phyloP scores from a whole-genome alignment of 2,888 invertebrate genomes.

The Ormyrus pomaceus region DNA sequence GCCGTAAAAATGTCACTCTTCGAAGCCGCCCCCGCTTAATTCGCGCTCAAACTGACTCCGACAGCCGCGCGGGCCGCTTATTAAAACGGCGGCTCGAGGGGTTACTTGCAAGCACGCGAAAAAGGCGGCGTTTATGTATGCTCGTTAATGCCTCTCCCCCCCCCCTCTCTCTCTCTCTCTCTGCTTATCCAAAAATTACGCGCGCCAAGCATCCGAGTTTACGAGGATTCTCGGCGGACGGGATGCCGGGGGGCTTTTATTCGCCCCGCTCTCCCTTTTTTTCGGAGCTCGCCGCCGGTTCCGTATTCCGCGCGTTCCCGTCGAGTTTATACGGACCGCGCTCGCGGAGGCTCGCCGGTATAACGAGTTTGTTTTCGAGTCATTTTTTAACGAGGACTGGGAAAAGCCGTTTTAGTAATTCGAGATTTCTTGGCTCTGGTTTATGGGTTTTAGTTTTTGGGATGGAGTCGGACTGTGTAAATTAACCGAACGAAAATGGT shows the following conservation, averaged over 20 bases:
- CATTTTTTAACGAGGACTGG: not conserved
- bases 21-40: not conserved
- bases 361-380: conserved; percentile 6
- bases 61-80: conserved; percentile 34
- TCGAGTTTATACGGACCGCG: too few species aligned
- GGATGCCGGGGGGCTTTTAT: conserved; percentile 14
- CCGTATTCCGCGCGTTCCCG: too few species aligned
- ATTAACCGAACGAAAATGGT: too few species aligned
- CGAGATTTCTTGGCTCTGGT: too few species aligned
- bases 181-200: conserved; percentile 52
- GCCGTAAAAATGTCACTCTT: conserved; percentile 16
- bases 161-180: conserved; percentile 2
- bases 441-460: too few species aligned
- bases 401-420: too few species aligned
- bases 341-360: not conserved
- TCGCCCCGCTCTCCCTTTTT: conserved; percentile 10
- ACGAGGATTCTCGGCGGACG: conserved; percentile 35
- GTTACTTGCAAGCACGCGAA: not conserved
- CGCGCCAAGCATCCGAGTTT: conserved; percentile 26
- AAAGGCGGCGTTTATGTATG: not conserved
- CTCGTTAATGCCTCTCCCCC: conserved; percentile 9
- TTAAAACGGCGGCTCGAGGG: conserved; percentile 39
- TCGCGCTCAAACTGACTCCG: conserved; percentile 18
- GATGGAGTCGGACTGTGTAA: too few species aligned
- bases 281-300: not conserved